Percentiles rank a stretch among this genome's conserved stretches.
Conservation (phyloP, 2,797 vertebrate species). For the Naso thynnoides region DNA sequence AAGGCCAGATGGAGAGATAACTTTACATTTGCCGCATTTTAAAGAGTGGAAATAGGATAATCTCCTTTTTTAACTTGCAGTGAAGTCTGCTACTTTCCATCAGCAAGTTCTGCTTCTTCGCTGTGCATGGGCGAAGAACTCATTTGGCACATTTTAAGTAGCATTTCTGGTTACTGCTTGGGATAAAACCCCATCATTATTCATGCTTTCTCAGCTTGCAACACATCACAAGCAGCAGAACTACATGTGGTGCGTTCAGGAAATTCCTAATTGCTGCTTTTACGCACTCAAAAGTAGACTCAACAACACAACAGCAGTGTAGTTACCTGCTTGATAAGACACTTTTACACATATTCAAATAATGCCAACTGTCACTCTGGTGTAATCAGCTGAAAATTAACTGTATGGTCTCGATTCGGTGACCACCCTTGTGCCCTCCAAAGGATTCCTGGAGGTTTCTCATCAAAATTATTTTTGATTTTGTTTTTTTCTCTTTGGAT, state of each 20-base stretch:
- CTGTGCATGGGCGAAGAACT: neutral
- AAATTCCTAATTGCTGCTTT: neutral
- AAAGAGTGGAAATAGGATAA: neutral
- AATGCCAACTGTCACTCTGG: conserved; percentile 3
- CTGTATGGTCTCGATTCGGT: neutral
- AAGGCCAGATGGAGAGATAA: no score
- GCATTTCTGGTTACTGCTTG: neutral
- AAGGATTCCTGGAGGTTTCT: no score
- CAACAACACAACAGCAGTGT: no score
- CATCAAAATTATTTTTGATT: no score
- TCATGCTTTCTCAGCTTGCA: neutral
- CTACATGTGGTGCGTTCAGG: neutral
- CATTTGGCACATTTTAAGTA: neutral
- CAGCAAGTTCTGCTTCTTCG: neutral
- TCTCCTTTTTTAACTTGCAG: neutral
- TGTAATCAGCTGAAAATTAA: neutral
- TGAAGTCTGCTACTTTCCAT: neutral
- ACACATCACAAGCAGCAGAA: neutral
- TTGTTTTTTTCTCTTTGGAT: no score
- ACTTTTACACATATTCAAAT: conserved; percentile 20
- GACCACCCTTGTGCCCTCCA: no score
- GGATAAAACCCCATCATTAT: neutral
- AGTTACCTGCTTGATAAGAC: neutral
- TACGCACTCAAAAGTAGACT: neutral
- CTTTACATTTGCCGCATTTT: neutral